phyloP scores from a whole-genome alignment of 2,888 invertebrate genomes.

The Leptogaster cylindrica region DNA sequence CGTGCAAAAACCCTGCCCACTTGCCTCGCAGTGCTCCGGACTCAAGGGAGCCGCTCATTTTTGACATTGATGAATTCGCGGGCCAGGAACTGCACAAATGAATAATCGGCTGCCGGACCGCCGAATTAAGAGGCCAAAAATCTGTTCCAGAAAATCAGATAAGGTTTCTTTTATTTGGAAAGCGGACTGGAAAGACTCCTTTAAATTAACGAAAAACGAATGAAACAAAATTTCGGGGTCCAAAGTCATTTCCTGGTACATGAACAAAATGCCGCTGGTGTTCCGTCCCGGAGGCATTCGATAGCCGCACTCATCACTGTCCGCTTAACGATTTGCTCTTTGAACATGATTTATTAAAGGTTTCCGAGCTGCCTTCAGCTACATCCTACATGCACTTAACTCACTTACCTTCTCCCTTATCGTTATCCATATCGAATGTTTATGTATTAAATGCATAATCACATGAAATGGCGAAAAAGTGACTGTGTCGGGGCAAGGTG shows the following conservation, averaged over 20 bases:
- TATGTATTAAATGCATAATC: slow-evolving; percentile 31
- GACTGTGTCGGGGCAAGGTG: neutral
- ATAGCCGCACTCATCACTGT: neutral
- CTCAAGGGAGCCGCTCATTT: neutral
- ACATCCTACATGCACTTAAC: slow-evolving; percentile 8
- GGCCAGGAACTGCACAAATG: neutral
- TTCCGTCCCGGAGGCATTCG: neutral
- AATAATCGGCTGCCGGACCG: neutral
- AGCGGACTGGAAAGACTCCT: neutral
- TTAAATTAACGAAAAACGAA: neutral
- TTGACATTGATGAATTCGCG: slow-evolving; percentile 20
- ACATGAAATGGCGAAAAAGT: neutral
- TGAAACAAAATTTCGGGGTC: too few relatives aligned
- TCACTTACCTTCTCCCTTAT: neutral
- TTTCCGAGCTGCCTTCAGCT: neutral
- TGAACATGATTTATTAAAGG: slow-evolving; percentile 5
- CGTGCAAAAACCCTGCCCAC: neutral
- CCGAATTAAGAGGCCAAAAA: neutral
- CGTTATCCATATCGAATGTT: neutral
- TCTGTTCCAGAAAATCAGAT: neutral
- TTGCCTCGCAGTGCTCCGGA: neutral
- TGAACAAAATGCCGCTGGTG: neutral
- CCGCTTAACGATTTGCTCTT: neutral
- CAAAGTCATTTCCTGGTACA: slow-evolving; percentile 10
- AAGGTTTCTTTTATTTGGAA: slow-evolving; percentile 13